A percentile compares a stretch with the other conserved stretches of the same genome.
Conservation (phyloP, 1,140 invertebrate species). For the Drosophila lacertosa region DNA sequence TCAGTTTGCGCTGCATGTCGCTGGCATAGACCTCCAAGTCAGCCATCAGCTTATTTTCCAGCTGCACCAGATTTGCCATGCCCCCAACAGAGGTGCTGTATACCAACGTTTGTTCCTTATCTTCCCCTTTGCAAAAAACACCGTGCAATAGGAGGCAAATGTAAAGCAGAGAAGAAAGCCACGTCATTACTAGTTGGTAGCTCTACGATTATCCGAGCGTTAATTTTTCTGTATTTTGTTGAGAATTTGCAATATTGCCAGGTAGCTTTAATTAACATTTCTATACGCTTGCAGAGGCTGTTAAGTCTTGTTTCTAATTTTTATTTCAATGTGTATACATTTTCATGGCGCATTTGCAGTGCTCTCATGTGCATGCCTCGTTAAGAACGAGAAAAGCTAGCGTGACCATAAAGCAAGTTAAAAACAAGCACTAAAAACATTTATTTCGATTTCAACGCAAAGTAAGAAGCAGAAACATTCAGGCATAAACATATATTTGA, state of each 20-base stretch:
- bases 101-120: conserved; percentile 2
- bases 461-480: not conserved
- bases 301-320: not conserved
- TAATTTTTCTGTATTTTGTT: too few species aligned
- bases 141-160: not conserved
- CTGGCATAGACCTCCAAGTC: conserved; percentile 17
- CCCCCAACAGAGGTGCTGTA: conserved; percentile 39
- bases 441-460: not conserved
- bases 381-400: not conserved
- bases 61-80: conserved; percentile 42
- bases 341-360: not conserved
- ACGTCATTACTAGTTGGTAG: conserved; percentile 16
- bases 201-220: not conserved
- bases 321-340: not conserved
- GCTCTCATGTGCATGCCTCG: not conserved
- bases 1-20: conserved; percentile 47
- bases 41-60: conserved; percentile 32
- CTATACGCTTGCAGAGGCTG: too few species aligned
- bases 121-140: not conserved
- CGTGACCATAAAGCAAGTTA: not conserved
- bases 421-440: not conserved
- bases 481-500: not conserved
- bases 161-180: not conserved
- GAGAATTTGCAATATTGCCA: too few species aligned
- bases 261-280: too few species aligned